Evolutionary conservation across 2,113 vertebrate genomes (phyloP), one percentile per base, ranked within the genome.

Genomic region (Rhinopomastus cyanomelas): DNA sequence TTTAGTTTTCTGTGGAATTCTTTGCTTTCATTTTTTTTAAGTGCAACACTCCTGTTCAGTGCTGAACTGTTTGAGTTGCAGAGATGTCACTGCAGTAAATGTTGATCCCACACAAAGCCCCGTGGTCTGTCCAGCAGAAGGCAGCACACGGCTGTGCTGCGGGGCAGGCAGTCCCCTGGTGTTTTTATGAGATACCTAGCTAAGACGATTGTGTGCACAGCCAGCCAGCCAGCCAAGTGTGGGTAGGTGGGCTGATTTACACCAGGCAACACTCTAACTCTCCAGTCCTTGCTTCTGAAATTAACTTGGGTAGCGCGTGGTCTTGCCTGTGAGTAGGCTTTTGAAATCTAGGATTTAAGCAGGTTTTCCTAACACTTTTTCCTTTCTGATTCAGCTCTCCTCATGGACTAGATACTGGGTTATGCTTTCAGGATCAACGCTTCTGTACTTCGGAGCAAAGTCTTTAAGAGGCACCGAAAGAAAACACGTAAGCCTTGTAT

Each of bases 371-470:
- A 8, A 14, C 51, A 19, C 27, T 76, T 65, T 75, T 52, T 62
- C 42, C 37, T 76, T 79, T 62, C 72, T 65, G 65, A 76, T 89
- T 69, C 80, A 98, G 98, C 96, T 98, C 39, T 97, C 98, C 22
- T 98, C 98, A 0, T 98, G 98, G 98, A 98, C 97, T 53, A 97
- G 98, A 65, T 99, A 98, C 93, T 99, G 99, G 99, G 98, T 99
- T 91, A 97, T 94, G 20, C 98, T 99, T 76, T 98, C 98, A 62
- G 98, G 98, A 86, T 98, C 98, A 65, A 98, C 98, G n/a, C 98
- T 99, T 77, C 97, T 98, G 7, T 99, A 99, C 93, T 99, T 98
- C 0, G 98, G 98, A 89, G 98, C 98, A 32, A 99, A 99, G 97
- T 98, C 99, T 56, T 97, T 99, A 94, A 96, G 98, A 94, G 98